Percentiles rank a stretch among this genome's conserved stretches.
phyloP scores from a whole-genome alignment of 2,888 invertebrate species.

The Xiphydria camelus region DNA sequence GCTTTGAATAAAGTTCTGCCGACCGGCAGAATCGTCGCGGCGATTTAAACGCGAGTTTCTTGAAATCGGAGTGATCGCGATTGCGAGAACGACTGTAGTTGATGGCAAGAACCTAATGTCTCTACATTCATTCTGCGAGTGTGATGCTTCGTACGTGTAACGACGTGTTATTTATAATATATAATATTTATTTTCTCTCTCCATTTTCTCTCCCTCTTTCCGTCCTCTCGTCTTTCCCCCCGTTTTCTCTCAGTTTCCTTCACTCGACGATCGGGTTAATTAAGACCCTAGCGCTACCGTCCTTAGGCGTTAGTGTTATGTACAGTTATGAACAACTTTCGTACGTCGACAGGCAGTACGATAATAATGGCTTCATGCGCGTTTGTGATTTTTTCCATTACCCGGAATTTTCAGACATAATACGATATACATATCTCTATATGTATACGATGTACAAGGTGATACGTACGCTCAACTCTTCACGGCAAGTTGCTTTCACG shows the following conservation, averaged over 20 bases:
- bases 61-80: not conserved
- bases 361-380: not conserved
- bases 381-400: no score
- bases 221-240: slow-evolving; percentile 5
- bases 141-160: not conserved
- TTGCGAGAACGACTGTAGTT: slow-evolving; percentile 10
- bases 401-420: no score
- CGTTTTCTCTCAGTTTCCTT: slow-evolving; percentile 8
- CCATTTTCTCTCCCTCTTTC: slow-evolving; percentile 5
- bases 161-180: not conserved
- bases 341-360: not conserved
- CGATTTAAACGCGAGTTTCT: no score
- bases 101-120: slow-evolving; percentile 45
- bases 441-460: no score
- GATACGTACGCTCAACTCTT: no score
- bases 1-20: no score
- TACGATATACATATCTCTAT: no score
- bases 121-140: not conserved
- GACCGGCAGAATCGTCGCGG: no score
- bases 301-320: slow-evolving; percentile 30
- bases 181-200: not conserved
- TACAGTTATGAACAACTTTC: slow-evolving; percentile 40
- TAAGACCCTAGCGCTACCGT: not conserved
- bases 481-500: no score
- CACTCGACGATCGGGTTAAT: slow-evolving; percentile 8